phyloP scores from a whole-genome alignment of 1,140 invertebrate species.

The Drosophila tristis region DNA sequence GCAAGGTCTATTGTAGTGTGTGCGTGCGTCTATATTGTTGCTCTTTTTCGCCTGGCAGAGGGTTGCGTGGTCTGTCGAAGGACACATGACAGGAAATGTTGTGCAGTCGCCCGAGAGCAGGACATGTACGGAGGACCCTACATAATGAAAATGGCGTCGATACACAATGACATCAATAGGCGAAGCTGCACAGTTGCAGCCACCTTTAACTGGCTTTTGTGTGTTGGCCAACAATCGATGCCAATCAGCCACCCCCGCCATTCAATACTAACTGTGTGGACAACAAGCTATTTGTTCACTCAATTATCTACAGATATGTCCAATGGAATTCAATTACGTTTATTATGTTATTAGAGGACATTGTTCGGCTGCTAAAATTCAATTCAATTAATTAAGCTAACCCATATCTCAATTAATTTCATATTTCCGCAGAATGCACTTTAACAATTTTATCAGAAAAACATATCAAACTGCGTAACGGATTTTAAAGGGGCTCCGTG shows the following conservation, averaged over 20 bases:
- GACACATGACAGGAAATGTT: conserved; percentile 32
- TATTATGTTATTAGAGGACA: conserved; percentile 9
- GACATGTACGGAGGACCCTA: conserved; percentile 21
- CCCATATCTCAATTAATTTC: conserved; percentile 25
- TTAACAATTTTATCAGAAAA: background rate
- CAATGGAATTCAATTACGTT: conserved; percentile 1
- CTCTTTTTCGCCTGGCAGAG: background rate
- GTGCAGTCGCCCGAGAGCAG: conserved; percentile 16
- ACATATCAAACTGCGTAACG: conserved; percentile 17
- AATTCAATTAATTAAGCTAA: conserved; percentile 9
- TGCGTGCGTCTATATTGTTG: background rate
- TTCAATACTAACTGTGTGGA: background rate
- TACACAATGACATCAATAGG: background rate
- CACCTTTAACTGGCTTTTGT: background rate
- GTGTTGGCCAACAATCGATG: conserved; percentile 13
- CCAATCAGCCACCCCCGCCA: conserved; percentile 3
- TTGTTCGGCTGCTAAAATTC: conserved; percentile 1
- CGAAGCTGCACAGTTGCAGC: background rate
- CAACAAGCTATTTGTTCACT: conserved; percentile 3
- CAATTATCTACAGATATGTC: conserved; percentile 3
- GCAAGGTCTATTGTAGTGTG: conserved; percentile 43
- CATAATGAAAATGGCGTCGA: conserved; percentile 7
- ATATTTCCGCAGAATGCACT: conserved; percentile 23
- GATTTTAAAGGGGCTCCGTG: conserved; percentile 4
- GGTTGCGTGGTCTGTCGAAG: conserved; percentile 3